phyloP scores from a whole-genome alignment of 2,797 vertebrate species.

The Poeciliopsis infans region DNA sequence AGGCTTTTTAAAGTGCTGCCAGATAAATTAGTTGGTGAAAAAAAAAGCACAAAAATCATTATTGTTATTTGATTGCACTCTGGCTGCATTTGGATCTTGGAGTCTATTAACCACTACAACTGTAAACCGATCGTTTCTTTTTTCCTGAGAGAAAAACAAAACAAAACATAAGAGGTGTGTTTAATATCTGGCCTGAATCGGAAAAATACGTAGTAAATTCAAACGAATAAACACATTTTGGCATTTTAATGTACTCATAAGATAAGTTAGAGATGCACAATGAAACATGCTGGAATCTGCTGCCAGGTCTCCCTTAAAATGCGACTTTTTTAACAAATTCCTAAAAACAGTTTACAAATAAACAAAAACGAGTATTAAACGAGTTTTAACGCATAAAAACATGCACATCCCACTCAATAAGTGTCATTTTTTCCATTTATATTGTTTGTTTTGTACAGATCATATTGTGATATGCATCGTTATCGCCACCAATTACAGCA shows the following conservation, averaged over 20 bases:
- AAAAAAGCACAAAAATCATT: neutral
- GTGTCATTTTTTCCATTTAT: no score
- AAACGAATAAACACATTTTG: neutral
- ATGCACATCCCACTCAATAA: no score
- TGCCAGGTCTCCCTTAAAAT: no score
- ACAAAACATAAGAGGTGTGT: neutral
- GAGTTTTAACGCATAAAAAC: no score
- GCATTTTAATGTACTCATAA: neutral
- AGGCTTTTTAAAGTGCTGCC: slow-evolving; percentile 5
- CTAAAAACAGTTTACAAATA: no score
- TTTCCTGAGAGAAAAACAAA: neutral
- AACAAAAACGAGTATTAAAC: no score
- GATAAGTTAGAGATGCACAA: neutral
- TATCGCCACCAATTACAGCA: no score
- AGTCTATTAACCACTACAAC: slow-evolving; percentile 10
- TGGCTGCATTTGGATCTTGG: slow-evolving; percentile 9
- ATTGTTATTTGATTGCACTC: slow-evolving; percentile 1
- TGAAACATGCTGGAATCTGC: neutral
- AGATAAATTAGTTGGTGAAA: neutral
- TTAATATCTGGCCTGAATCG: neutral
- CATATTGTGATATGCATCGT: no score
- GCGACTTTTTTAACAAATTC: no score
- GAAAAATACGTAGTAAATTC: neutral
- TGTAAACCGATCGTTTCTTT: slow-evolving; percentile 1
- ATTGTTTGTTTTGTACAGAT: no score